Evolutionary conservation across 1,140 invertebrate species (phyloP).

Genomic region (Schmidtea mediterranea): DNA sequence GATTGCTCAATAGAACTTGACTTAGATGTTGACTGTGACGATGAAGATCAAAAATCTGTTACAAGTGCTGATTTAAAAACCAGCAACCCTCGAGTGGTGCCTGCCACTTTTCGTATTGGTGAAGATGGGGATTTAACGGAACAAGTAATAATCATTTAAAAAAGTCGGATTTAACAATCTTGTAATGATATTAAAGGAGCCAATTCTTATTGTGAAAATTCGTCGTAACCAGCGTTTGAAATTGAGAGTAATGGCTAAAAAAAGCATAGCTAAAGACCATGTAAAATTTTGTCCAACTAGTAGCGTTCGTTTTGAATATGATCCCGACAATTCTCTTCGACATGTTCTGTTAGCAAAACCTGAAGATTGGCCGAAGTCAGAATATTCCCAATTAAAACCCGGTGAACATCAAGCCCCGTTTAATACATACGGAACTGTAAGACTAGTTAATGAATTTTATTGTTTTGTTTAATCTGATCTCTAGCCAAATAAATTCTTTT

Average conservation of each 20-base stretch:
- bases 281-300: slow-evolving; percentile 98
- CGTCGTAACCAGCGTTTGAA: slow-evolving; percentile 83
- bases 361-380: slow-evolving; percentile 95
- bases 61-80: slow-evolving; percentile 85
- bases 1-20: slow-evolving; percentile 93
- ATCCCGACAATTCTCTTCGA: slow-evolving; percentile 84
- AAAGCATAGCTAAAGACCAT: slow-evolving; percentile 92
- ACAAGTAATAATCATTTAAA: neutral
- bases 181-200: slow-evolving; percentile 13
- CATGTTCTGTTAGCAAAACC: slow-evolving; percentile 88
- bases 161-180: neutral
- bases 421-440: neutral
- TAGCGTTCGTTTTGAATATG: slow-evolving; percentile 92
- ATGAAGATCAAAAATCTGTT: slow-evolving; percentile 68
- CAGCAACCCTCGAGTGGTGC: slow-evolving; percentile 47
- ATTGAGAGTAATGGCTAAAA: slow-evolving; percentile 70
- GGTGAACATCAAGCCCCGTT: slow-evolving; percentile 42
- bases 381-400: slow-evolving; percentile 71
- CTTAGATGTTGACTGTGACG: slow-evolving; percentile 70
- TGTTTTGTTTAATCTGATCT: slow-evolving; percentile 69
- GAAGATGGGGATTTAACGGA: neutral
- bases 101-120: neutral
- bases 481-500: slow-evolving; percentile 83
- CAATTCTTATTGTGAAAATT: slow-evolving; percentile 87
- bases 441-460: slow-evolving; percentile 43